Percentiles rank a stretch among this genome's conserved stretches.
phyloP scores from a whole-genome alignment of 2,888 invertebrate species.

The Sarcophaga subvicina region DNA sequence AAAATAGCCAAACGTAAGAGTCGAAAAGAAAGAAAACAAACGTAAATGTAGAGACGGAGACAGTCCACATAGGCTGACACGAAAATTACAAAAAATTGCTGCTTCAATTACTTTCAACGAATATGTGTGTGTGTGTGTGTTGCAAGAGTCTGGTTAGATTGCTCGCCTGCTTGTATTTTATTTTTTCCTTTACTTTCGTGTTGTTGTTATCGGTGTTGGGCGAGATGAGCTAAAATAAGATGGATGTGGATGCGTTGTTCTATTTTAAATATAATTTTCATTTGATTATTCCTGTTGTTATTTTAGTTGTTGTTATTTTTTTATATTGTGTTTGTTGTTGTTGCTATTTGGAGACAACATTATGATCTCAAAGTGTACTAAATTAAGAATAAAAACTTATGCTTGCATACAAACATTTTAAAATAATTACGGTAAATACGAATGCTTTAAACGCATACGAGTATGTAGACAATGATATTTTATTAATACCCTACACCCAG shows the following conservation, averaged over 20 bases:
- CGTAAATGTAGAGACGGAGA: neutral
- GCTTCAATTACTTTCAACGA: constrained; percentile 19
- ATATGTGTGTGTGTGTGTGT: constrained; percentile 11
- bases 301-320: constrained; percentile 16
- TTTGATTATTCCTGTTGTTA: constrained; percentile 33
- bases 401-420: neutral
- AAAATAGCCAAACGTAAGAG: constrained; percentile 50
- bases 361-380: constrained; percentile 2
- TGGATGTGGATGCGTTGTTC: constrained; percentile 56
- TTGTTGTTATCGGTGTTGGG: neutral
- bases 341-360: constrained; percentile 57
- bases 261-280: constrained; percentile 61
- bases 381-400: constrained; percentile 8
- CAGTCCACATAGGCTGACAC: constrained; percentile 12
- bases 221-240: constrained; percentile 18
- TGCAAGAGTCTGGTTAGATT: constrained; percentile 44
- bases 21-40: neutral
- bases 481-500: neutral
- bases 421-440: neutral
- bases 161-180: neutral
- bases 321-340: constrained; percentile 39
- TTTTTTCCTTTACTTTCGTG: constrained; percentile 15
- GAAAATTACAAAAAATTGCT: constrained; percentile 42
- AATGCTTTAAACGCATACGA: neutral
- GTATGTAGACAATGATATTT: neutral